phyloP scores from a whole-genome alignment of 2,797 vertebrate genomes.

The Fundulus diaphanus region DNA sequence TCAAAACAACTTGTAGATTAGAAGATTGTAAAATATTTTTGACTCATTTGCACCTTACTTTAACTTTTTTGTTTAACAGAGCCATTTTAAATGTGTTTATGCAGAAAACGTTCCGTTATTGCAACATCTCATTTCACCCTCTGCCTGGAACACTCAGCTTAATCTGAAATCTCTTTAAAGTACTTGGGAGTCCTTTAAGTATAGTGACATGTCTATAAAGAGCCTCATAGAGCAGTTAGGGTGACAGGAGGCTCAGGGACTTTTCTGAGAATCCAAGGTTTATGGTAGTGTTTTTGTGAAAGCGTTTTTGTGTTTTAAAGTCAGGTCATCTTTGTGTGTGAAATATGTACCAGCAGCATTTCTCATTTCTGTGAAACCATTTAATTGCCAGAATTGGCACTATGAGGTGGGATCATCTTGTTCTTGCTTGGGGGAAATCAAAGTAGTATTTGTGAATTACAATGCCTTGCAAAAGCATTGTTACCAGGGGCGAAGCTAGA shows the following conservation, averaged over 20 bases:
- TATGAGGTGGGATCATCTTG: not conserved
- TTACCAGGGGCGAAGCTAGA: not conserved
- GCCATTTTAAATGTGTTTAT: not conserved
- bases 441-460: not conserved
- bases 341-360: not conserved
- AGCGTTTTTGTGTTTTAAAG: not conserved
- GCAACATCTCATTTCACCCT: not conserved
- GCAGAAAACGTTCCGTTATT: not conserved
- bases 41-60: not conserved
- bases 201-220: not conserved
- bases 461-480: not conserved
- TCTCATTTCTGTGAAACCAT: not conserved
- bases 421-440: not conserved
- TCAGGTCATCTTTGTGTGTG: not conserved
- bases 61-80: not conserved
- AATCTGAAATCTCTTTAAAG: not conserved
- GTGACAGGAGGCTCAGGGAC: conserved; percentile 4
- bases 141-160: not conserved
- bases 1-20: not conserved
- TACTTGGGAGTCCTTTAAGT: not conserved
- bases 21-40: not conserved
- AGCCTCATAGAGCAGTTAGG: not conserved
- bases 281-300: not conserved
- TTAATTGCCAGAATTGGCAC: not conserved
- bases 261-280: conserved; percentile 1